Base-by-base conservation (phyloP, 2,888 invertebrate genomes). In the Archaeoteleia sp. region DNA sequence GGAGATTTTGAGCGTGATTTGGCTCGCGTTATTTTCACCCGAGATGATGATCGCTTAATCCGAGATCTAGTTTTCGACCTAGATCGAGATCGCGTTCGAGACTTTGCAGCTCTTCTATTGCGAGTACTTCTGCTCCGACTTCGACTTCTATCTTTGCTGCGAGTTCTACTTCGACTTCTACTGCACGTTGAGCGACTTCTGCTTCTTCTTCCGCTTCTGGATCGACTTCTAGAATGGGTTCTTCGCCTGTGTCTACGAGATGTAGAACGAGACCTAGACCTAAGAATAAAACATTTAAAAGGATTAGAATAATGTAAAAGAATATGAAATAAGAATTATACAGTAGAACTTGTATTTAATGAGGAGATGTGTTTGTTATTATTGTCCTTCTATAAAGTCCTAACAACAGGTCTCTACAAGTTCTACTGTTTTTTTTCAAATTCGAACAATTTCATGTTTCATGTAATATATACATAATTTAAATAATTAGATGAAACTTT, bases 1-100 rank as follows among this genome's bases (percentile, higher is more conserved):
- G 71, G 67, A 3, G 78, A 73, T 0, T 13, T 37, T 0, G 61
- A 71, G 2, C 79, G 73, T n/a, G 82, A 82, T 32, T 70, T 80
- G 0, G 82, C 82, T 7, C 82, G 66, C 1, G 82, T 82, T 2
- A 82, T 45, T 37, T 74, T 80, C 1, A 83, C 79, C 23, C 48
- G 55, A 20, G 65, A 70, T 1, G 71, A 61, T 5, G 70, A 70
- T 15, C 74, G 70, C 25, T 54, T 71, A 7, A 60, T 66, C 62
- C 76, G 82, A 70, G 63, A 51, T 30, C 61, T 30, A 7, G 61
- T 53, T 12, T 37, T 53, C 2, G 48, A 20, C 5, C 20, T 20
- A 4, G 20, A 20, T 20, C n/a, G n/a, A n/a, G 20, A 20, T 20
- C 20, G 2, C 20, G 20, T 4, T 20, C 20, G 2, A 2, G 20